A percentile compares a stretch with the other conserved stretches of the same genome.
phyloP scores from a whole-genome alignment of 2,888 invertebrate genomes.

The Catonia carolina region DNA sequence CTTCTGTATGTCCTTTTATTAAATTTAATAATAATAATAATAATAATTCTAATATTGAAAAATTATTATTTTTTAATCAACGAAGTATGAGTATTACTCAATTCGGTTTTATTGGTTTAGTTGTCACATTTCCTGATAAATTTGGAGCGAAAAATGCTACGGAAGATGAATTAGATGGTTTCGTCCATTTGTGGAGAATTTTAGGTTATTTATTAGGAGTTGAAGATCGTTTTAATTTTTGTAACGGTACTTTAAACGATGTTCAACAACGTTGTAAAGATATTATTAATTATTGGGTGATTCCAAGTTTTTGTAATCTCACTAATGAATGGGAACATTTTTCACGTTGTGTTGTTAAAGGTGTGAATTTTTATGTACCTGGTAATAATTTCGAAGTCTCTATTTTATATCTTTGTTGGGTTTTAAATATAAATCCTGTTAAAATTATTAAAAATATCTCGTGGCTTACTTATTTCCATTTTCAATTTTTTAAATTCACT shows the following conservation, averaged over 20 bases:
- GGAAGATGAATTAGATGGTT: slow-evolving; percentile 46
- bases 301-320: slow-evolving; percentile 39
- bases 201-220: slow-evolving; percentile 49
- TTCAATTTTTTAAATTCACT: slow-evolving; percentile 24
- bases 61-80: slow-evolving; percentile 42
- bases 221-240: slow-evolving; percentile 43
- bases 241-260: slow-evolving; percentile 40
- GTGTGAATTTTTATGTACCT: slow-evolving; percentile 38
- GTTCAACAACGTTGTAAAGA: slow-evolving; percentile 37
- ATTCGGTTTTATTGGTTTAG: slow-evolving; percentile 47
- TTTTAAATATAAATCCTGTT: slow-evolving; percentile 34
- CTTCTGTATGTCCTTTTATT: slow-evolving; percentile 28
- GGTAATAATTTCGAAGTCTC: slow-evolving; percentile 36
- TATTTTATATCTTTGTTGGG: slow-evolving; percentile 38
- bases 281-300: slow-evolving; percentile 38
- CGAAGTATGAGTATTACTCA: slow-evolving; percentile 49
- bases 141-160: slow-evolving; percentile 42
- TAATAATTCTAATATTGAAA: too few species aligned
- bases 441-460: slow-evolving; percentile 9
- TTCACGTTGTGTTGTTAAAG: slow-evolving; percentile 41
- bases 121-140: slow-evolving; percentile 44
- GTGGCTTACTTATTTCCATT: slow-evolving; percentile 14
- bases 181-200: slow-evolving; percentile 49
- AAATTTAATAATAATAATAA: background rate
- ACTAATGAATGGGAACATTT: slow-evolving; percentile 44